Evolutionary conservation across 2,113 vertebrate species (phyloP), one percentile per base, ranked within the genome.

Genomic region (Microtus oregoni): DNA sequence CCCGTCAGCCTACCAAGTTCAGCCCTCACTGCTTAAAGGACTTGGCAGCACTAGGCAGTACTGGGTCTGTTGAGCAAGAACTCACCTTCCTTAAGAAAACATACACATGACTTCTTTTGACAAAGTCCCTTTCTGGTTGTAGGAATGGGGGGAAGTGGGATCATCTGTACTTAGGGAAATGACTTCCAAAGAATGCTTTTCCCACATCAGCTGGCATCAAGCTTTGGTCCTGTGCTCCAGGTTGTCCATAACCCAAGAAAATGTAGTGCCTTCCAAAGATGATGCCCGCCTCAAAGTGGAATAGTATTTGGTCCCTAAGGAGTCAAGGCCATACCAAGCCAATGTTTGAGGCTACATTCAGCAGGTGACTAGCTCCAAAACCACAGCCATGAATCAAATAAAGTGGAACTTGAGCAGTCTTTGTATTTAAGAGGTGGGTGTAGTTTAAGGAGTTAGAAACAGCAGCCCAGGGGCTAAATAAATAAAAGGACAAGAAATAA

Each of bases 401-500:
- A 90, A 94, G 95, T 30, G 14, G 76, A 86, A 35, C 11, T 38
- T 50, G n/a, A 82, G 9, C 11, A 61, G 7, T 44, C 38, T 30
- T 82, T 68, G 81, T 22, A 86, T 61, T 20, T 35, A 94, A 91
- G 81, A 26, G 14, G 8, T 55, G 52, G 93, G 63, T 63, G 32
- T 94, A 20, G 26, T 41, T 82, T 50, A 38, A 58, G 24, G 24
- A 96, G 65, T 38, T 28, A 24, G 96, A 95, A 7, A 79, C 8
- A 72, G 76, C 75, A 50, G 20, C 12, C 38, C 35, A 91, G 77
- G 68, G 58, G 3, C 15, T 47, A 76, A 86, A 61, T 4, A 87
- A 76, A 76, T 55, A 95, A 82, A 96, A 78, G 89, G 41, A n/a
- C 35, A 92, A 85, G 8, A 81, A 92, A 24, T 14, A 89, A 83